phyloP scores from a whole-genome alignment of 2,797 vertebrate genomes.

The Cyclura pinguis region DNA sequence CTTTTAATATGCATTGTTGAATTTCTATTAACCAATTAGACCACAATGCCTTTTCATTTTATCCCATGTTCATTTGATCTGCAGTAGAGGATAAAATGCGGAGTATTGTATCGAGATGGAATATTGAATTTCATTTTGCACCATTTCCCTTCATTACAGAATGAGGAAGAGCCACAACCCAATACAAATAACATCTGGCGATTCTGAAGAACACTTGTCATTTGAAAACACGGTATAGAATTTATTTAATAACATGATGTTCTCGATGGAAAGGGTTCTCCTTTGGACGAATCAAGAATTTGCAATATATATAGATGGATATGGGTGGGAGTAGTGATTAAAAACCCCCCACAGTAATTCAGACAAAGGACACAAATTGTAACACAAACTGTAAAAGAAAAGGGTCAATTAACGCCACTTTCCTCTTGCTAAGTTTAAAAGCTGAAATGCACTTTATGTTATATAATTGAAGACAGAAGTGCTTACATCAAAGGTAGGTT shows the following conservation, averaged over 20 bases:
- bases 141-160: constrained; percentile 30
- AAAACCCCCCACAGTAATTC: constrained; percentile 39
- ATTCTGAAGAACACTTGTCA: constrained; percentile 72
- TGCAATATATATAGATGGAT: constrained; percentile 29
- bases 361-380: constrained; percentile 74
- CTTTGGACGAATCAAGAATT: constrained; percentile 70
- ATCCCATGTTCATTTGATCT: constrained; percentile 64
- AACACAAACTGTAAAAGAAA: background rate
- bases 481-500: constrained; percentile 47
- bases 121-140: constrained; percentile 57
- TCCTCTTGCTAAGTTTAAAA: too few species aligned
- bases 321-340: constrained; percentile 57
- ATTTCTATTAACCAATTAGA: constrained; percentile 56
- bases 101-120: constrained; percentile 36
- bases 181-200: constrained; percentile 71
- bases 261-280: constrained; percentile 72
- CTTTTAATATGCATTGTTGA: background rate
- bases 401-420: too few species aligned
- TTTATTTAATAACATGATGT: constrained; percentile 71
- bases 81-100: constrained; percentile 25
- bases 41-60: constrained; percentile 56
- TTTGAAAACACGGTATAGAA: constrained; percentile 69
- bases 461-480: constrained; percentile 57
- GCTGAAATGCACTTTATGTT: constrained; percentile 22
- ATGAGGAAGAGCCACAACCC: constrained; percentile 51